Evolutionary conservation across 2,797 vertebrate genomes (phyloP), one percentile per base, ranked within the genome.

Genomic region (Nothura maculosa): DNA sequence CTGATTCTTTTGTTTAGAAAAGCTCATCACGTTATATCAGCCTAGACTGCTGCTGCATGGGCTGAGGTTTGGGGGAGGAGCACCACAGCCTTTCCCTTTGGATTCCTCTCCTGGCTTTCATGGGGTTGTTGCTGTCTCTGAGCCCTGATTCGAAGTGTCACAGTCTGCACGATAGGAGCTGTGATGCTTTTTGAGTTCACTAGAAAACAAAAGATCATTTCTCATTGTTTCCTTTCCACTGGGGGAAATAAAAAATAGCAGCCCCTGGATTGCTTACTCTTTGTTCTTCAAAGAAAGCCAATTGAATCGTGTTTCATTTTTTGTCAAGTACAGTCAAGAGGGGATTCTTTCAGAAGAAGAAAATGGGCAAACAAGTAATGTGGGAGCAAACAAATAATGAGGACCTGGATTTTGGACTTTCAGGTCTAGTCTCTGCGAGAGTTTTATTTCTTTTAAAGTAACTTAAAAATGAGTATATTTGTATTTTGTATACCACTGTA

Each of bases 211-310:
- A 79, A 88, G 62, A 62, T 58, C 2, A 40, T 77, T 94, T 92
- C 48, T 81, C 16, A 6, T 18, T 64, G 13, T 64, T 95, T 77
- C 79, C 75, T 58, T 87, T 80, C 25, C 25, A 24, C 21, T 68
- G n/a, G n/a, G 60, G 27, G 55, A 52, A 36, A 55, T 30, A 19
- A 54, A 54, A 54, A 84, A 60, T 68, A 84, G 78, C 42, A 82
- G 60, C 70, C 58, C 87, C 76, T 57, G 81, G 40, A 54, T 64
- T 73, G 69, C 68, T 91, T 92, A 84, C 67, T 60, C 5, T 81
- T 87, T 57, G 1, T 81, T 92, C 68, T 90, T 96, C 79, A 89
- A 73, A 93, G 84, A n/a, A 85, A 85, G 25, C 5, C 75, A 78
- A 19, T 24, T 73, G 89, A 92, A 34, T 80, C 9, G 6, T 48